These are phyloP conservation scores for Diplolepis rosae DNA, from an alignment of 2,888 invertebrate species.

Conservation along the genomic window DNA sequence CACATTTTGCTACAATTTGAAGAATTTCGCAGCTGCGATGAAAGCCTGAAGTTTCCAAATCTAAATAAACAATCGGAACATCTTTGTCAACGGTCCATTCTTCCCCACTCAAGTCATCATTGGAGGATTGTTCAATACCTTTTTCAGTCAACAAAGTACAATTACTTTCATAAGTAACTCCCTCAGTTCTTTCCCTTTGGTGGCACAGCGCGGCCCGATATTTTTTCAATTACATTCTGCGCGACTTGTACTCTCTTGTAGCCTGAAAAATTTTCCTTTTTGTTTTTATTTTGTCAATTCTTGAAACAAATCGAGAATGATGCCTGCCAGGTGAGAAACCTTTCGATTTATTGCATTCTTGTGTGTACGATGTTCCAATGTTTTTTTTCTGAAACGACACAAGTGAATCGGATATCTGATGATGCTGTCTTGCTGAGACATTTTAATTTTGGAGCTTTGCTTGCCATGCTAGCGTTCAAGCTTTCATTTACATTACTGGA, in stretches of 20 bases:
- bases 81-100: neutral
- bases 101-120: neutral
- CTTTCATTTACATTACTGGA: slow-evolving; percentile 38
- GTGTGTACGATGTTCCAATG: no score
- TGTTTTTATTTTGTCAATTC: no score
- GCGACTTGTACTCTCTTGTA: no score
- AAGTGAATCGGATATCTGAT: slow-evolving; percentile 42
- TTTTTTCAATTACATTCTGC: slow-evolving; percentile 36
- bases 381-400: slow-evolving; percentile 40
- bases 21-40: slow-evolving; percentile 41
- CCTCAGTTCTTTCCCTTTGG: slow-evolving; percentile 38
- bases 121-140: neutral
- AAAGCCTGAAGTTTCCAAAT: slow-evolving; percentile 43
- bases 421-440: slow-evolving; percentile 39
- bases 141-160: slow-evolving; percentile 27
- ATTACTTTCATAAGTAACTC: slow-evolving; percentile 41
- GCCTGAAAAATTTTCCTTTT: no score
- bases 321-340: no score
- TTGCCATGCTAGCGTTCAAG: slow-evolving; percentile 44
- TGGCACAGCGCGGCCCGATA: slow-evolving; percentile 36
- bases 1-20: slow-evolving; percentile 42
- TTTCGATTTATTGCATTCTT: no score
- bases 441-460: slow-evolving; percentile 43
- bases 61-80: slow-evolving; percentile 26
- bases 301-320: no score